Evolutionary conservation across 2,113 vertebrate genomes (phyloP).

Genomic region (Mastomys natalensis): DNA sequence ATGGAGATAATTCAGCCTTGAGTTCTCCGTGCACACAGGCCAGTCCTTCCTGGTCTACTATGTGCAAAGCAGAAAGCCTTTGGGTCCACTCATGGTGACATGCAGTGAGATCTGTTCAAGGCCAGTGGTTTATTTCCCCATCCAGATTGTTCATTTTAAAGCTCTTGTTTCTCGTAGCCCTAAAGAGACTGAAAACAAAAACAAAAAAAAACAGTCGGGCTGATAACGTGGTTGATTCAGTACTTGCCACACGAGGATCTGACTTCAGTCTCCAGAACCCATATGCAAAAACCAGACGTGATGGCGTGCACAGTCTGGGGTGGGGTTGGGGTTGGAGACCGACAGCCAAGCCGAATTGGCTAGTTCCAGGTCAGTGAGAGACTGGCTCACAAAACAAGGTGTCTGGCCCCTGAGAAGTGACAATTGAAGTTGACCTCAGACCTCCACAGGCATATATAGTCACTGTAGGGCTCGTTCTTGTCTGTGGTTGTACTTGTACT

Average conservation of each 20-base stretch:
- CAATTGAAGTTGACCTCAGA: neutral
- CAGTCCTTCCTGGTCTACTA: neutral
- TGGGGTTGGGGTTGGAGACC: neutral
- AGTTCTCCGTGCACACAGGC: neutral
- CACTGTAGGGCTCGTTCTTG: neutral
- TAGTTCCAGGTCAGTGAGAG: neutral
- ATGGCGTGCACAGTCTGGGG: neutral
- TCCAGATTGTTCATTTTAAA: neutral
- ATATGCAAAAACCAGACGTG: neutral
- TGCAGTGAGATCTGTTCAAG: neutral
- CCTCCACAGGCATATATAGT: too few relatives aligned
- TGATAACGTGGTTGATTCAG: neutral
- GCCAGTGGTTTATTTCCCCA: neutral
- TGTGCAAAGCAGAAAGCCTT: slow-evolving; percentile 23
- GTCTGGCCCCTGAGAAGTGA: neutral
- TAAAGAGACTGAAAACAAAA: neutral
- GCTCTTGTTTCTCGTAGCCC: slow-evolving; percentile 15
- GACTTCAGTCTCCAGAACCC: neutral
- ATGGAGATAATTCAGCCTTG: neutral
- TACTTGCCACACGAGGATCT: neutral
- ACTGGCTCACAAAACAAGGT: neutral
- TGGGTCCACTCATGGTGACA: neutral
- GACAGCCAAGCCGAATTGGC: neutral
- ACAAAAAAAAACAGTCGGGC: neutral
- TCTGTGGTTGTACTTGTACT: slow-evolving; percentile 10